Base-by-base conservation (phyloP, 2,888 invertebrate genomes). In the Drosophila lutescens region DNA sequence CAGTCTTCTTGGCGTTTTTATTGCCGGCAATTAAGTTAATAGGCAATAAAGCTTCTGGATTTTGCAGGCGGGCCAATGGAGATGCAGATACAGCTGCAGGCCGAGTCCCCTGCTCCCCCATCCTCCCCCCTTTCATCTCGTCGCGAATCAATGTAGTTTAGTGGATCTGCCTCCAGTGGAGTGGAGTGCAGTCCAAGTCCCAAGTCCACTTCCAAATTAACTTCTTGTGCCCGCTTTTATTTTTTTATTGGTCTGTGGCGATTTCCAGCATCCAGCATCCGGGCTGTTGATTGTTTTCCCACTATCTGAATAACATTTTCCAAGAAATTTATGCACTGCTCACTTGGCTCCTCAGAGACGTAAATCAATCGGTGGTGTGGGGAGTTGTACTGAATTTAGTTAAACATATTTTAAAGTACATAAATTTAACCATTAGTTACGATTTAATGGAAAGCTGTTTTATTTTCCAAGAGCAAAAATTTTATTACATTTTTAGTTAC, bases 11-110 rank as follows among this genome's bases (percentile, higher is more conserved):
- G 72, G 70, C 77, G 59, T 77, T 77, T 80, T 83, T 83, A 80
- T 83, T 72, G 78, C 80, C 66, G 62, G 74, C 80, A 80, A 80
- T 80, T 80, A 83, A 73, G 69, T 80, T 78, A 80, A 83, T 83
- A 83, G 83, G 76, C 78, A 76, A 83, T 80, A 80, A 83, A 80
- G 78, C 75, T 74, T 83, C 70, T 63, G 79, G 73, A 79, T 80
- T 79, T 75, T 60, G 69, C 67, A 70, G 34, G n/a, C 50, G 38
- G 41, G n/a, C 17, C 46, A n/a, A 40, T 38, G 65, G 43, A 20
- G 20, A 43, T 17, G 43, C 43, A 43, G 61, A 17, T 17, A n/a
- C 49, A 49, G 32, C 46, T 36, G 34, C 36, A 55, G 36, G 34
- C 43, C 41, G 36, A n/a, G 30, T 26, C 12, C 38, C 7, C 41